Conservation (phyloP, 1,140 invertebrate species). For the Drosophila saltans region DNA sequence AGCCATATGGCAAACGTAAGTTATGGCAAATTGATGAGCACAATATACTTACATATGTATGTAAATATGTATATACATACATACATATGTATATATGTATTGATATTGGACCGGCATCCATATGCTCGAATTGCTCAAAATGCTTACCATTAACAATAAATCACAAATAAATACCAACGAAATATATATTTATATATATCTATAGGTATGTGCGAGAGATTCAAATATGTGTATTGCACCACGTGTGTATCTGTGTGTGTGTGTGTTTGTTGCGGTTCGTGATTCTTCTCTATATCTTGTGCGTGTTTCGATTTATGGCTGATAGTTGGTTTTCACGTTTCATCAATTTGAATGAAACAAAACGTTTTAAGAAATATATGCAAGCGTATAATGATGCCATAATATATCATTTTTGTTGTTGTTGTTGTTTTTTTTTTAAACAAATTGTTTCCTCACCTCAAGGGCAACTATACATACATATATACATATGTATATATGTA, state of each 20-base stretch:
- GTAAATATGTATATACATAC: neutral
- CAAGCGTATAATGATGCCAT: too few relatives aligned
- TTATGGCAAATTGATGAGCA: slow-evolving; percentile 69
- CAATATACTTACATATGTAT: slow-evolving; percentile 16
- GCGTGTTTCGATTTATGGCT: neutral
- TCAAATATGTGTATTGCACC: neutral
- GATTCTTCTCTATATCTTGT: neutral
- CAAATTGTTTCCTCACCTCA: too few relatives aligned
- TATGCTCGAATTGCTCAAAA: neutral
- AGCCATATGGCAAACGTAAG: slow-evolving; percentile 47
- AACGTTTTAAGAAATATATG: too few relatives aligned
- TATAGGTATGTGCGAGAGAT: neutral
- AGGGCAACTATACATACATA: too few relatives aligned
- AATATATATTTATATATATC: too few relatives aligned
- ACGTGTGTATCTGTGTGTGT: too few relatives aligned
- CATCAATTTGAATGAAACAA: neutral
- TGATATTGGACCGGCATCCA: neutral
- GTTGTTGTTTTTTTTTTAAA: too few relatives aligned
- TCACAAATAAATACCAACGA: neutral
- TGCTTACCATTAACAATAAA: slow-evolving; percentile 4
- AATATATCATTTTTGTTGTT: too few relatives aligned
- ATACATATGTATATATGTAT: neutral
- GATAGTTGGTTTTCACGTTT: slow-evolving; percentile 10
- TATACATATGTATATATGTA: too few relatives aligned
- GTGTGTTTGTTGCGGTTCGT: neutral